A percentile compares a stretch with the other conserved stretches of the same genome.
Evolutionary conservation across 2,888 invertebrate genomes (phyloP).

Genomic region (Malthinus seriepunctatus): DNA sequence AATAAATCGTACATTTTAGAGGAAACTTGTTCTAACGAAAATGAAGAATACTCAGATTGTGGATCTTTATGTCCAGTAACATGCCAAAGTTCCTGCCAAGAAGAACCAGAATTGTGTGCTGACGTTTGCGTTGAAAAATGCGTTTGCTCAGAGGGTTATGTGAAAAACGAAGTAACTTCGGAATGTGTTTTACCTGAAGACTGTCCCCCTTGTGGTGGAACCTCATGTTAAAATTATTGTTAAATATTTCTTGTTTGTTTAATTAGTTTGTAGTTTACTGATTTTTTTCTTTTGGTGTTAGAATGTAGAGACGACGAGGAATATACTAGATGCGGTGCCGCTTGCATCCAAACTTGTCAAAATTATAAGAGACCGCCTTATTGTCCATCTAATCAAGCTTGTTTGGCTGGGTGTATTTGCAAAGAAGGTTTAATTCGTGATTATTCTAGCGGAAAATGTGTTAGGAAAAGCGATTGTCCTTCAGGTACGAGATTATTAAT

Average conservation of each 20-base stretch:
- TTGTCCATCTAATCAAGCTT: constrained; percentile 16
- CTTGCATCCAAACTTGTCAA: constrained; percentile 20
- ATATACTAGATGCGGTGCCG: constrained; percentile 21
- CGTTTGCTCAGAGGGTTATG: no score
- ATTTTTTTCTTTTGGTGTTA: neutral
- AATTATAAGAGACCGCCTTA: constrained; percentile 10
- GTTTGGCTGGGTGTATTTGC: constrained; percentile 24
- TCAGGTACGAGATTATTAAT: neutral
- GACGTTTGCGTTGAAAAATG: no score
- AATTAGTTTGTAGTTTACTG: neutral
- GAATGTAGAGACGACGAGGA: constrained; percentile 16
- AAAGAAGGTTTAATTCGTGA: constrained; percentile 10
- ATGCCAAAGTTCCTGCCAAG: no score
- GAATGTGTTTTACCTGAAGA: no score
- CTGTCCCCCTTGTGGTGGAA: no score
- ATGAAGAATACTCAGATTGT: no score
- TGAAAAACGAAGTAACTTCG: no score
- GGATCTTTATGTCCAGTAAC: no score
- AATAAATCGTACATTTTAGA: no score
- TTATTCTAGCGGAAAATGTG: neutral
- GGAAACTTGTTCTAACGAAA: no score
- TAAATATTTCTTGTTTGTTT: neutral
- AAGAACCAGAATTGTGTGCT: no score
- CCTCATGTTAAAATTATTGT: no score
- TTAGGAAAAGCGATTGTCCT: neutral